A percentile compares a stretch with the other conserved stretches of the same genome.
Conservation (phyloP, 2,888 invertebrate genomes). For the Spisula subtruncata region DNA sequence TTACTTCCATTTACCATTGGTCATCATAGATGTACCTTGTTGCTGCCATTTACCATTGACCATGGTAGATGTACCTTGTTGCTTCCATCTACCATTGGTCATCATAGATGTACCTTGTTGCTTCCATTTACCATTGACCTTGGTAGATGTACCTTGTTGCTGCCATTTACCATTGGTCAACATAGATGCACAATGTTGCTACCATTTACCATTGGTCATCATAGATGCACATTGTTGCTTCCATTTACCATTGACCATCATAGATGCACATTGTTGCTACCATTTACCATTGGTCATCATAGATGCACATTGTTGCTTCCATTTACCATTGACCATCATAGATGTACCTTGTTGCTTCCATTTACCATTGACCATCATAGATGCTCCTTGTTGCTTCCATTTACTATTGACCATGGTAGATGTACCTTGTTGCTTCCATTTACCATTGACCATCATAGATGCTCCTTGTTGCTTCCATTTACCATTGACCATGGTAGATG, state of each 20-base stretch:
- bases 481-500: too few species aligned
- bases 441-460: neutral
- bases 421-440: neutral
- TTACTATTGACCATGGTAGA: neutral
- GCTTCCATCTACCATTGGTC: too few species aligned
- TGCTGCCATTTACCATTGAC: too few species aligned
- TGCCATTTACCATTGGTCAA: too few species aligned
- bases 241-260: neutral
- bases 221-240: neutral
- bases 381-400: neutral
- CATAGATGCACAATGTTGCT: neutral
- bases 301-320: neutral
- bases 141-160: too few species aligned
- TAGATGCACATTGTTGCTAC: neutral
- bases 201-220: neutral
- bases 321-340: neutral
- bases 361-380: neutral
- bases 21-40: too few species aligned
- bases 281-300: neutral
- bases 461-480: too few species aligned
- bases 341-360: neutral
- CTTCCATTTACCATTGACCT: too few species aligned
- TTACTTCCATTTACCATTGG: too few species aligned
- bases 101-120: too few species aligned
- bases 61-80: too few species aligned